Evolutionary conservation across 2,888 invertebrate species (phyloP).

Genomic region (Bursaphelenchus okinawaensis): DNA sequence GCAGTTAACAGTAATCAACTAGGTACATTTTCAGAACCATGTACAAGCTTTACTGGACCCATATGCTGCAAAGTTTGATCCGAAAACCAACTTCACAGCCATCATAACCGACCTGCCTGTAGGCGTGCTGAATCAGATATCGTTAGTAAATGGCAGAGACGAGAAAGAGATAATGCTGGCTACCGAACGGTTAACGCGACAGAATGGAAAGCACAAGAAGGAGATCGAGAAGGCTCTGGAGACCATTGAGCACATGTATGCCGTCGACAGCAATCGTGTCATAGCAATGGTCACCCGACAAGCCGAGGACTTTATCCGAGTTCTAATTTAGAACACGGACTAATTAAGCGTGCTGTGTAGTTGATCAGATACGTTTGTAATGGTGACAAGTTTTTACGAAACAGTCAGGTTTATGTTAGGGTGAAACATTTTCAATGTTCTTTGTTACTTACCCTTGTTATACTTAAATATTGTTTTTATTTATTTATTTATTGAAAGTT

Average conservation of each 20-base stretch:
- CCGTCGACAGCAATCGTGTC: no score
- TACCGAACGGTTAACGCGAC: not conserved
- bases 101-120: slow-evolving; percentile 4
- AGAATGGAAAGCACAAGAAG: not conserved
- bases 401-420: no score
- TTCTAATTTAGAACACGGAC: slow-evolving; percentile 1
- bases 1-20: not conserved
- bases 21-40: slow-evolving; percentile 4
- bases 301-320: not conserved
- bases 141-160: not conserved
- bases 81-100: not conserved
- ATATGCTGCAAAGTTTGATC: not conserved
- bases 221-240: not conserved
- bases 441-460: no score
- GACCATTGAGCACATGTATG: not conserved
- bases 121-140: not conserved
- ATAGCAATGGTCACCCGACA: not conserved
- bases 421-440: no score
- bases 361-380: no score
- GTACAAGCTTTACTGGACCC: not conserved
- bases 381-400: no score
- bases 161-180: not conserved
- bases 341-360: no score
- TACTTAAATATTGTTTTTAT: no score
- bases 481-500: no score